Percentiles rank a stretch among this genome's conserved stretches.
Conservation (phyloP, 2,888 invertebrate species). For the Chrysolina americana region DNA sequence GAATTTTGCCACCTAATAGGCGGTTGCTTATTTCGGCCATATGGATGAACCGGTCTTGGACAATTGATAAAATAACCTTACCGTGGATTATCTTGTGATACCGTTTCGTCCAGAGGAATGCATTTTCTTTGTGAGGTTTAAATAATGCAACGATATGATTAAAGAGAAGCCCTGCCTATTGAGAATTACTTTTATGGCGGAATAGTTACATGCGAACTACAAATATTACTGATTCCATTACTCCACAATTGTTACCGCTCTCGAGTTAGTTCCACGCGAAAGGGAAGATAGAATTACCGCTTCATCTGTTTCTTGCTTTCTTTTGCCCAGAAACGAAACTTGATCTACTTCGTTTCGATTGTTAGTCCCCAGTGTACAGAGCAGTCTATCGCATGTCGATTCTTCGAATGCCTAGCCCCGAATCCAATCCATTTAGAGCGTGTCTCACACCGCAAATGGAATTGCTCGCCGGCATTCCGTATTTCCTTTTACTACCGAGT, state of each 20-base stretch:
- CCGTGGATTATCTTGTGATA: too few species aligned
- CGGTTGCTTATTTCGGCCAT: too few species aligned
- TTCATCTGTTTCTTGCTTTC: background rate
- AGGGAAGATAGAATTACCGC: background rate
- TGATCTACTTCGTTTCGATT: constrained; percentile 16
- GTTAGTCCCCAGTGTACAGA: constrained; percentile 17
- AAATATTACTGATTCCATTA: background rate
- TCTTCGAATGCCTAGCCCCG: constrained; percentile 34
- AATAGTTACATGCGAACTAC: too few species aligned
- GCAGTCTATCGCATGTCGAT: constrained; percentile 22
- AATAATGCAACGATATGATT: too few species aligned
- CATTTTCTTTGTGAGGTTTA: too few species aligned
- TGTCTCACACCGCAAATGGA: constrained; percentile 48
- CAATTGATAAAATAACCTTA: too few species aligned
- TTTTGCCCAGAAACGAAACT: background rate
- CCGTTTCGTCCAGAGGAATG: too few species aligned
- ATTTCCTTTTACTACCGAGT: constrained; percentile 42
- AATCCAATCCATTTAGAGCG: constrained; percentile 52
- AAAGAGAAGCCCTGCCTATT: too few species aligned
- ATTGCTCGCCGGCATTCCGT: constrained; percentile 46
- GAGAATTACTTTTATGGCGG: too few species aligned
- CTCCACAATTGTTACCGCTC: background rate
- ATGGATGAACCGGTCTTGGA: too few species aligned
- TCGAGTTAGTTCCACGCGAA: background rate
- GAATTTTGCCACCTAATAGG: too few species aligned